phyloP scores from a whole-genome alignment of 2,113 vertebrate genomes.

The Coracopsis vasa region DNA sequence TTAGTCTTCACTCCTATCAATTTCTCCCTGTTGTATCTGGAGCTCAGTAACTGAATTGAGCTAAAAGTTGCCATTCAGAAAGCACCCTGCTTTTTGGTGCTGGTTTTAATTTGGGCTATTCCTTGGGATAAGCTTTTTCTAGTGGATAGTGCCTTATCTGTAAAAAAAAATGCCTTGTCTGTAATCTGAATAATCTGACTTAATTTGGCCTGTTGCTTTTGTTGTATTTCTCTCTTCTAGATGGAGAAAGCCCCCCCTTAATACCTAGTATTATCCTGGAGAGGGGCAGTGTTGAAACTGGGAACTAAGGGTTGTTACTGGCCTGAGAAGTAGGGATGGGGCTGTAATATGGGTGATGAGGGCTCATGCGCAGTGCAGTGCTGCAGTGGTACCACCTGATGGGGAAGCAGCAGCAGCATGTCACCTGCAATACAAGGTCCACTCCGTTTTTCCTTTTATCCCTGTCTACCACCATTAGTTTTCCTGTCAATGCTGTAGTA shows the following conservation, averaged over 20 bases:
- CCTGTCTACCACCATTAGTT: background rate
- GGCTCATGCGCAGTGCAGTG: background rate
- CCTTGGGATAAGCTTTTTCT: background rate
- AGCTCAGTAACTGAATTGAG: background rate
- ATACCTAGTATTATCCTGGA: background rate
- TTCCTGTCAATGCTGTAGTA: background rate
- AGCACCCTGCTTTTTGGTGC: background rate
- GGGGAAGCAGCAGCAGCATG: background rate
- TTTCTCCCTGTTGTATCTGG: background rate
- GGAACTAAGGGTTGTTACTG: background rate
- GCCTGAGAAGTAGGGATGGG: background rate
- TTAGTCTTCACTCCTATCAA: background rate
- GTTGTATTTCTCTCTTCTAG: background rate
- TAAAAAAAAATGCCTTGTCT: background rate
- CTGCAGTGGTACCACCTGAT: background rate
- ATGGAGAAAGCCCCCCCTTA: background rate
- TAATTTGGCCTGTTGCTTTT: background rate
- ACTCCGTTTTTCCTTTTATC: background rate
- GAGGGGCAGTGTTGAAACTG: background rate
- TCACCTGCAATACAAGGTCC: background rate
- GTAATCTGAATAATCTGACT: background rate
- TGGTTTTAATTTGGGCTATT: background rate
- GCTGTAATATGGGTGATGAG: background rate
- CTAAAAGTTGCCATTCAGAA: background rate
- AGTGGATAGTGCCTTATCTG: background rate